These are phyloP conservation scores for Limnodromus scolopaceus DNA, from an alignment of 2,797 vertebrate genomes.

Conservation along the genomic window DNA sequence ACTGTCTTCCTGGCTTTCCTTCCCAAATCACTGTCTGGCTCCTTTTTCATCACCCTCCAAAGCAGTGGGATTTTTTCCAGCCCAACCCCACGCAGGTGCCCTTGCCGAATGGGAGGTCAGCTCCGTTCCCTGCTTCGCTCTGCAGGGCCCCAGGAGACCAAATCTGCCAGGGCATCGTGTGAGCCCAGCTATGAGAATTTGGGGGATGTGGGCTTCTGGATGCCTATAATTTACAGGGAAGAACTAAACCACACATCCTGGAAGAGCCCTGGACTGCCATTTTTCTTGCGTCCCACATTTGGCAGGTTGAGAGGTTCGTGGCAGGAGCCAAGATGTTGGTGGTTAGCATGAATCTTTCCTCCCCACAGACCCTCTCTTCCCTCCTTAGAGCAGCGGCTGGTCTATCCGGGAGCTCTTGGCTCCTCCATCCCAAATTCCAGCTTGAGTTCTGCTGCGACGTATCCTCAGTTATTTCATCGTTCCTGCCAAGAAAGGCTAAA, in stretches of 20 bases:
- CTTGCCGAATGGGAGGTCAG: background rate
- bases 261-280: background rate
- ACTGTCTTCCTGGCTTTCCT: background rate
- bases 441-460: slow-evolving; percentile 7
- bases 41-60: background rate
- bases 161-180: background rate
- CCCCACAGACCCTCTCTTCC: slow-evolving; percentile 10
- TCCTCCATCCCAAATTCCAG: background rate
- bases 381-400: background rate
- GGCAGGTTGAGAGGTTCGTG: background rate
- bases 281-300: slow-evolving; percentile 16
- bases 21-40: background rate
- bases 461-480: slow-evolving; percentile 2
- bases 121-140: background rate
- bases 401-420: slow-evolving; percentile 38
- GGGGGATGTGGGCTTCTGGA: slow-evolving; percentile 18
- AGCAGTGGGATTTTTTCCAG: background rate
- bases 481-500: slow-evolving; percentile 41
- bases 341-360: slow-evolving; percentile 1
- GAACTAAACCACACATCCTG: slow-evolving; percentile 40
- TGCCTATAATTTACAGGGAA: slow-evolving; percentile 1
- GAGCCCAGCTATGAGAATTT: background rate
- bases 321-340: slow-evolving; percentile 3
- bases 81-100: background rate
- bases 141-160: background rate